Evolutionary conservation across 2,113 vertebrate genomes (phyloP), one percentile per base, ranked within the genome.

Genomic region (Chunga burmeisteri): DNA sequence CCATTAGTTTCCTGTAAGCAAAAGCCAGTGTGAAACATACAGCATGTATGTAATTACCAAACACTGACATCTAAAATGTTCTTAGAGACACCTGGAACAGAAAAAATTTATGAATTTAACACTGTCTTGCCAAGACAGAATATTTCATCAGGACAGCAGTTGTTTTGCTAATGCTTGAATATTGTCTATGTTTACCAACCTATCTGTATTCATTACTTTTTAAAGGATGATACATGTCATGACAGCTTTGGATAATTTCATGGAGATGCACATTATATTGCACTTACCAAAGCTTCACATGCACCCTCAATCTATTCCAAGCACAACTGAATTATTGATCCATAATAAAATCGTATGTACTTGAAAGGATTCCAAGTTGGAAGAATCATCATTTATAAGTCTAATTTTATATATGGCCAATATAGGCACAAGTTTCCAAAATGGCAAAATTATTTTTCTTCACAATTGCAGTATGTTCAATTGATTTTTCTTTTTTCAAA

Each of bases 101-200:
- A 58, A 75, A 47, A 91, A 92, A 83, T 81, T 84, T 73, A 56
- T 77, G 16, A 97, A 98, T 98, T 98, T 98, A 98, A 98, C 95
- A 96, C 97, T 97, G 94, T 86, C 97, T 96, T 98, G 98, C 96
- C 97, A 98, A 98, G 95, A 98, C 97, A 97, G 97, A 91, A 11
- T 47, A 81, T 91, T 95, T 85, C 42, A 90, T 44, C 67, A 50
- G 52, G 44, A 68, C 30, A 77, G 77, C 25, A 27, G 23, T 46
- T 91, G 65, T 66, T 84, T 47, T 58, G 30, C 71, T 73, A 75
- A 46, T 1, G 2, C 23, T 92, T 92, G 77, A 91, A 74, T 73
- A 55, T 29, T 87, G 38, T 34, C 68, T 42, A 10, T 61, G 63
- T 82, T 89, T 94, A 56, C 72, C 29, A 73, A 70, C 19, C 40